Conservation (phyloP, 2,797 vertebrate species). For the Hypotaenidia okinawae region DNA sequence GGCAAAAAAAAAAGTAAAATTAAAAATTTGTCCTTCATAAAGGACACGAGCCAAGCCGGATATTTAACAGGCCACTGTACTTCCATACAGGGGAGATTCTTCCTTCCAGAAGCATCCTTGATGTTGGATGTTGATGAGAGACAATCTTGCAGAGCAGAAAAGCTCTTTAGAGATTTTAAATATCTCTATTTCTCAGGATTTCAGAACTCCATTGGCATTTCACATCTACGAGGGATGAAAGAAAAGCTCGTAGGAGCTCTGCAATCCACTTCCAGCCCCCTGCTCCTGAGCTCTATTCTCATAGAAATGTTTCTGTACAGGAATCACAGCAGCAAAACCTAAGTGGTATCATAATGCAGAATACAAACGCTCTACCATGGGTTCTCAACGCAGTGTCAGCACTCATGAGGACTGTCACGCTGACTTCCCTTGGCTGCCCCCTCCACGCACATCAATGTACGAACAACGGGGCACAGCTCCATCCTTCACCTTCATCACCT, state of each 20-base stretch:
- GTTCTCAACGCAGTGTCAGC: neutral
- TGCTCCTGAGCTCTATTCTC: neutral
- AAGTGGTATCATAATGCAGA: neutral
- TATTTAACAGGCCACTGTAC: neutral
- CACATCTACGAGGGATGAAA: neutral
- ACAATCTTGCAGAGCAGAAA: neutral
- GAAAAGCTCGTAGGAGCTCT: neutral
- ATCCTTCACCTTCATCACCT: neutral
- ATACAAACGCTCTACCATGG: neutral
- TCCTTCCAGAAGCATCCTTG: neutral
- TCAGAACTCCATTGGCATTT: constrained; percentile 27
- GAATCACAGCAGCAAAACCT: neutral
- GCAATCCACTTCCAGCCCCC: neutral
- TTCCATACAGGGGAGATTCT: neutral
- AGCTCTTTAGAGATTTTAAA: neutral
- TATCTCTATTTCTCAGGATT: neutral
- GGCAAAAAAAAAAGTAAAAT: neutral
- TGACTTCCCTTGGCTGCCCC: neutral
- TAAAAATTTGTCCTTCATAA: neutral
- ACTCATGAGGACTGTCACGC: neutral
- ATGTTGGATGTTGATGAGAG: neutral
- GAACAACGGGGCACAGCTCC: neutral
- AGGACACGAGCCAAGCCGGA: neutral
- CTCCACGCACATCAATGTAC: accelerated
- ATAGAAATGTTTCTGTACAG: neutral